Evolutionary conservation across 2,797 vertebrate species (phyloP), one percentile per base, ranked within the genome.

Genomic region (Microchirus variegatus): DNA sequence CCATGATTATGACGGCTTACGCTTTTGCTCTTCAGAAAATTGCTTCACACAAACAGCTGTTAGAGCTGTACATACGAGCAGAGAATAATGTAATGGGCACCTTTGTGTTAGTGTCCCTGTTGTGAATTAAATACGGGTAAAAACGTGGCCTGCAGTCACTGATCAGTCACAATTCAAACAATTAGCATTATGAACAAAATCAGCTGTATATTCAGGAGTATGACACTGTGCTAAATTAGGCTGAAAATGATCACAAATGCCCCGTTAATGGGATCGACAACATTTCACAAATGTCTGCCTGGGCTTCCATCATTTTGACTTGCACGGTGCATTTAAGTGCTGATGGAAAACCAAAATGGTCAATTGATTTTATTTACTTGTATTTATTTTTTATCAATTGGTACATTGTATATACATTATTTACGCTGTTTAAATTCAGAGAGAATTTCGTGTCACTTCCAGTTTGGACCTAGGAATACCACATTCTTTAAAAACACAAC

Each of bases 21-120:
- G 13, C 19, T 60, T 58, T 35, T 59, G 40, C 40, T 53, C 22
- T 65, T 66, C 53, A 48, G 53, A 79, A 43, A 68, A 78, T 53
- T 43, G 61, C 48, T 52, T 43, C 43, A 64, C 43, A 71, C 49
- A 74, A 67, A 71, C 60, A 58, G 46, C 42, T 15, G 22, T 48
- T 36, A 31, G 26, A 51, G 38, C 10, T 63, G 56, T 49, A 42
- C 9, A 53, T 55, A 66, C 4, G 9, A 18, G n/a, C 53, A 38
- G 48, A 51, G 11, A 59, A 9, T 53, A 53, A 36, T 59, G 56
- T 64, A 59, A 61, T 57, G 52, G 48, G 45, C 35, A 45, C 46
- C 37, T 63, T 60, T 48, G 37, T 60, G 67, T 59, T 31, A 47
- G 50, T 37, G 22, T 47, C 48, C 18, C 52, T 59, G 17, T 19